Percentiles rank a stretch among this genome's conserved stretches.
These are phyloP conservation scores for Antennarius striatus DNA, from an alignment of 2,113 vertebrate species.

Conservation along the genomic window DNA sequence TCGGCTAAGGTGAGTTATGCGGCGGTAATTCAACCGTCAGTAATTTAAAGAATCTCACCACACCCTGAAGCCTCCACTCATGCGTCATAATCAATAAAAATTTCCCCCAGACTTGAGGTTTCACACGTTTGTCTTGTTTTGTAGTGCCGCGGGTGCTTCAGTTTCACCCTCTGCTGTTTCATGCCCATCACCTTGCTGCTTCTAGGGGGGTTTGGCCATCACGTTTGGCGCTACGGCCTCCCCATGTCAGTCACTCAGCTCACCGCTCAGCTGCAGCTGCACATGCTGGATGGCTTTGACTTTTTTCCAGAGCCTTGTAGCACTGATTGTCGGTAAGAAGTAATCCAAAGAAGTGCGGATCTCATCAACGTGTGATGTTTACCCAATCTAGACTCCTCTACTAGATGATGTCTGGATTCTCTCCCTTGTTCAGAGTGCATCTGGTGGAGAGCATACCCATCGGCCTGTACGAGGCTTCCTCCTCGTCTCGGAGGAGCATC, in stretches of 20 bases:
- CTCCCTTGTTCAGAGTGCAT: constrained; percentile 58
- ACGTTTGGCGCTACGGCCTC: constrained; percentile 75
- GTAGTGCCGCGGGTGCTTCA: constrained; percentile 42
- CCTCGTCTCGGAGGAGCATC: constrained; percentile 56
- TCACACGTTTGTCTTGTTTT: not conserved
- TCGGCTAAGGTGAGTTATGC: constrained; percentile 43
- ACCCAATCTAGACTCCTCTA: not conserved
- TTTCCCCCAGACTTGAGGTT: not conserved
- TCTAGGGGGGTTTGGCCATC: constrained; percentile 66
- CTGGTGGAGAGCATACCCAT: constrained; percentile 80
- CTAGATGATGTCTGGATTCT: not conserved
- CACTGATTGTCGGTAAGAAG: constrained; percentile 76
- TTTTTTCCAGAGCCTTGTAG: constrained; percentile 57
- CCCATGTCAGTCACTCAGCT: constrained; percentile 69
- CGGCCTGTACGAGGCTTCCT: constrained; percentile 49
- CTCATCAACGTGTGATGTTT: not conserved
- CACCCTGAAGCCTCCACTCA: constrained; percentile 34
- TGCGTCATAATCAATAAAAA: not conserved
- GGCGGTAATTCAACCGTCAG: not conserved
- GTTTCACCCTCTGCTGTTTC: constrained; percentile 53
- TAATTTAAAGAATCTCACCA: constrained; percentile 22
- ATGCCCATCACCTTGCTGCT: constrained; percentile 68
- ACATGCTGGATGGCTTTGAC: constrained; percentile 68
- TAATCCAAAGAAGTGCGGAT: not conserved
- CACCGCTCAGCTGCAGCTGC: constrained; percentile 68